Base-by-base conservation (phyloP, 2,113 vertebrate species). In the Oncorhynchus masou region DNA sequence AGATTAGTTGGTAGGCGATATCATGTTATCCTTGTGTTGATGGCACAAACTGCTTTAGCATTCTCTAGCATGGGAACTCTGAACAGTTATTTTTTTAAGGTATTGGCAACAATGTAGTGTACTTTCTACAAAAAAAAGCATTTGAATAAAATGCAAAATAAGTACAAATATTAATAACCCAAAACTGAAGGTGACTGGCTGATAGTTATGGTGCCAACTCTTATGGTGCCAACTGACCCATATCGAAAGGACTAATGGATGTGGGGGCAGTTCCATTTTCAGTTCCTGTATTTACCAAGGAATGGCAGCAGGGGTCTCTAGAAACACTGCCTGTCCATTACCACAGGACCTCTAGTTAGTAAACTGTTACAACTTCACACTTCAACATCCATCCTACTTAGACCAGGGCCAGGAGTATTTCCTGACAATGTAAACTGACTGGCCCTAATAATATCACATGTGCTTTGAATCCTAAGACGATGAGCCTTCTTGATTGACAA, bases 101-200 rank as follows among this genome's bases (percentile, higher is more conserved):
- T 78, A 79, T 73, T 80, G 77, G 78, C 71, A 85, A 25, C 25
- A 13, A 90, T 86, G 90, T 88, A 90, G 84, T 88, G 86, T 81
- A 87, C 79, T 74, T 82, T 78, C 75, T 83, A 84, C 27, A 83
- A 74, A 83, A 66, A 66, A 48, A 34, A 68, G 39, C 57, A 57
- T 70, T 31, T 54, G 22, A 60, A 62, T 24, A 25, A 22, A 16
- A 70, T 22, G 22, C 24, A 6, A 25, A 68, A 75, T 20, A 68
- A 20, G 67, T 34, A 45, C 8, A 34, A 68, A n/a, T 8, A 8
- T 34, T 34, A 68, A 39, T 39, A 39, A 39, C 8, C 16, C 31
- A 68, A 3, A 8, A 20, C 19, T 39, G 66, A 34, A 68, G 66
- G 1, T 68, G 66, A 68, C 27, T 68, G 66, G 27, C 66, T 34